Base-by-base conservation (phyloP, 2,113 vertebrate species). In the Megalops atlanticus region DNA sequence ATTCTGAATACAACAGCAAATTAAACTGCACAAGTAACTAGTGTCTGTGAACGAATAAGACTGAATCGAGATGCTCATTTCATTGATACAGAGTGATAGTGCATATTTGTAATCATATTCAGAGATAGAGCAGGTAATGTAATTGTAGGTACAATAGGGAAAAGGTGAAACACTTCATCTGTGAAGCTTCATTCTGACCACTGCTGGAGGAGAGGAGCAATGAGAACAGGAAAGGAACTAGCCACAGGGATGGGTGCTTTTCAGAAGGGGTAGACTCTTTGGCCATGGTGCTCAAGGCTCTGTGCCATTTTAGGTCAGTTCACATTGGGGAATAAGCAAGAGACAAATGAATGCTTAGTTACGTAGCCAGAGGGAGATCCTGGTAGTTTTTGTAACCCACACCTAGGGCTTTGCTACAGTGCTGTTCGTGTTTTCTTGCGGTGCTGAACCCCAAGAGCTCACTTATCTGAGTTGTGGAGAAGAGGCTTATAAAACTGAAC, bases 331-430 rank as follows among this genome's bases (percentile, higher is more conserved):
- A 76, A 27, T 49, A 33, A 11, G 45, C 10, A 52, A 76, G 45
- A 52, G 74, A 64, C 1, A 4, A 76, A 35, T 49, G 43, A 76
- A 52, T 76, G 74, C 74, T 45, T 35, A 31, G 45, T 52, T 76
- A 45, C 7, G 36, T 21, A 76, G 45, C 74, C 74, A 76, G 74
- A 76, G 74, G 74, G 45, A 41, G 27, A 33, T 76, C 49, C 33
- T 21, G 45, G 74, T 64, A 11, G 58, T n/a, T 64, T 64, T 10
- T 64, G 8, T 21, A 64, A 18, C n/a, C 18, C 24, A 11, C 21
- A 24, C n/a, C 2, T 64, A 24, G 43, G 14, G 14, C 14, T 45
- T 45, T 14, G 43, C 7, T 45, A 45, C 43, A 45, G 6, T 6
- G 43, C 7, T 10, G 6, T 45, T 45, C 43, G 14, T 45, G 43